A percentile compares a stretch with the other conserved stretches of the same genome.
Conservation (phyloP, 2,797 vertebrate species). For the Cygnus olor region DNA sequence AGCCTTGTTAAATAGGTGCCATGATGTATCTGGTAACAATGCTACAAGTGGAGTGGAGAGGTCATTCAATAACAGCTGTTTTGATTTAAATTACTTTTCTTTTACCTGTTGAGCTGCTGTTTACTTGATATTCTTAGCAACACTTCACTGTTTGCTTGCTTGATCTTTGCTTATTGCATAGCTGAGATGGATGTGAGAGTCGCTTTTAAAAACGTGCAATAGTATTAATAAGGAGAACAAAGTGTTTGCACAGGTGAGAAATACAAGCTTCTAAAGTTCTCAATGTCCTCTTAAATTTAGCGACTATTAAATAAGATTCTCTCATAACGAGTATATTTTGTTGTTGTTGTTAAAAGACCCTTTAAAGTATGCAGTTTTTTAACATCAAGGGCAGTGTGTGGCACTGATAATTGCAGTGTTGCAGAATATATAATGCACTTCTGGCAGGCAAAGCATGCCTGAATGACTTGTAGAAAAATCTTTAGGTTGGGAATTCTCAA, state of each 20-base stretch:
- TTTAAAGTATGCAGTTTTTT: background rate
- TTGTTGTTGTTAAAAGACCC: background rate
- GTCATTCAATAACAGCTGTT: background rate
- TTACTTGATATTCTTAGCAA: background rate
- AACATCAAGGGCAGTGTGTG: background rate
- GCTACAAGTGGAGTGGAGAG: rapidly evolving
- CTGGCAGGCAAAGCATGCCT: background rate
- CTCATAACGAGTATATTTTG: background rate
- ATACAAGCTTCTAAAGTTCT: background rate
- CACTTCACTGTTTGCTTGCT: background rate
- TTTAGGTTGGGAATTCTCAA: background rate
- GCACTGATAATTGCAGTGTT: background rate
- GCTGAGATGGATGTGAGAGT: background rate
- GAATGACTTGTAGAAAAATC: background rate
- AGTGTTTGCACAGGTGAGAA: background rate
- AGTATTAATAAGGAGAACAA: background rate
- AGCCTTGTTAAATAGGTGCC: background rate
- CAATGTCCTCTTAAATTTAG: background rate
- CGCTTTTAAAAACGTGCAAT: rapidly evolving
- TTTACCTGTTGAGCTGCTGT: background rate
- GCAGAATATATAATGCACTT: background rate
- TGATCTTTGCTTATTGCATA: background rate
- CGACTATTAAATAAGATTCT: background rate
- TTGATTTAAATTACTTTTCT: background rate
- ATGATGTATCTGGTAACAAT: background rate